Base-by-base conservation (phyloP, 2,797 vertebrate species). In the Esox masquinongy region DNA sequence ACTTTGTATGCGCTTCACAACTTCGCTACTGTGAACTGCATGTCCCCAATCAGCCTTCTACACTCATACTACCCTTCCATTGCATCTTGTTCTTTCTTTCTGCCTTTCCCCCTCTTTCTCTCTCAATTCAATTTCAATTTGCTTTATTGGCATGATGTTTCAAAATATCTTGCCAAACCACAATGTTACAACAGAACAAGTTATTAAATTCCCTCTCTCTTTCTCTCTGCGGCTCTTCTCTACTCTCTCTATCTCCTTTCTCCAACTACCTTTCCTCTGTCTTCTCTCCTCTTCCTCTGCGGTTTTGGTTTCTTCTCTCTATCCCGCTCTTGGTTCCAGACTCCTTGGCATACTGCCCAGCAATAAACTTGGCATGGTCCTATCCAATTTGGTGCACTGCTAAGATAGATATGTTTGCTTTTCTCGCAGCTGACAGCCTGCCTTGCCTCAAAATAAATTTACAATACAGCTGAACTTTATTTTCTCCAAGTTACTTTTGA, bases 371-470 rank as follows among this genome's bases (percentile, higher is more conserved):
- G 92, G 91, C 92, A 88, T 79, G 82, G 87, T 91, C 89, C 79
- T 82, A 77, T 92, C 87, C 89, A 90, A 91, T 93, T 92, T 89
- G 84, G 88, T 90, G 82, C 86, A 85, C 90, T 83, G 85, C 88
- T 91, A 90, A 91, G 90, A 93, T 91, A 93, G 89, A 93, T 92
- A 87, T 87, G 88, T 92, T 92, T 89, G 86, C 88, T 89, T 90
- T 92, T 88, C 81, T 83, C 77, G 78, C 80, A 84, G 82, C 79
- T 90, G 91, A 93, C 89, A 91, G 81, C 76, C 68, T 76, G 72
- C 78, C 81, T 90, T 81, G 83, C 82, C 82, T 89, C 78, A 85
- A 88, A 92, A 91, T 90, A 89, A 88, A 92, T 88, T 73, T 85
- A 79, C 73, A 80, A 87, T 91, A 85, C 80, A 89, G 79, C 74